Evolutionary conservation across 1,140 invertebrate species (phyloP).

Genomic region (Drosophila seguyi): DNA sequence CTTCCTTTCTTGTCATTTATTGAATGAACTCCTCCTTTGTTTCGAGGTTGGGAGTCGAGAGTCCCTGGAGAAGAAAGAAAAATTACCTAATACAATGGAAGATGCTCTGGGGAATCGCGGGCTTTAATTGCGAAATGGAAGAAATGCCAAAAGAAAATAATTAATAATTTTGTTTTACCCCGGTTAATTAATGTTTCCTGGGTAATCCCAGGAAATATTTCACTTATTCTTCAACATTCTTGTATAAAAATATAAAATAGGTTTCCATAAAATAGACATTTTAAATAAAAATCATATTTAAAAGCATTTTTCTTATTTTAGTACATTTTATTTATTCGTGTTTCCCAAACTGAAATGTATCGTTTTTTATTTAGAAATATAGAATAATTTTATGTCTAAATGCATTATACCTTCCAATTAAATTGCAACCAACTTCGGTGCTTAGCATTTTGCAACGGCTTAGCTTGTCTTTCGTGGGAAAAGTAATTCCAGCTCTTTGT

Average conservation of each 20-base stretch:
- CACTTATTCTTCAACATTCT: not conserved
- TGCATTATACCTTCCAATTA: not conserved
- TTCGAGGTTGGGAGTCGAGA: not conserved
- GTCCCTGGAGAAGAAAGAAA: not conserved
- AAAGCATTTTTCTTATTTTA: too few species aligned
- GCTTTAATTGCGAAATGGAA: slow-evolving; percentile 8
- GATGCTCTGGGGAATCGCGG: slow-evolving; percentile 4
- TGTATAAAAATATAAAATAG: too few species aligned
- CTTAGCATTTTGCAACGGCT: not conserved
- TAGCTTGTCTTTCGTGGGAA: not conserved
- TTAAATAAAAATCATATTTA: too few species aligned
- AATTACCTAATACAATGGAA: slow-evolving; percentile 5
- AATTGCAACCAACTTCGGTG: not conserved
- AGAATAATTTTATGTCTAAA: not conserved
- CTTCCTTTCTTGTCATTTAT: too few species aligned
- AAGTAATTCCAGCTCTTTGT: slow-evolving; percentile 11
- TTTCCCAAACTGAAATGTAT: too few species aligned
- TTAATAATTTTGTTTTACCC: not conserved
- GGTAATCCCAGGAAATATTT: too few species aligned
- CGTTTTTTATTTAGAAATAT: too few species aligned
- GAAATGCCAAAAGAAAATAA: slow-evolving; percentile 3
- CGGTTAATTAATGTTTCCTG: too few species aligned
- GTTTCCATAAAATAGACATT: too few species aligned
- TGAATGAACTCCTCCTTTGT: too few species aligned
- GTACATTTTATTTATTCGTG: too few species aligned